Base-by-base conservation (phyloP, 2,888 invertebrate species). In the Agapostemon virescens region DNA sequence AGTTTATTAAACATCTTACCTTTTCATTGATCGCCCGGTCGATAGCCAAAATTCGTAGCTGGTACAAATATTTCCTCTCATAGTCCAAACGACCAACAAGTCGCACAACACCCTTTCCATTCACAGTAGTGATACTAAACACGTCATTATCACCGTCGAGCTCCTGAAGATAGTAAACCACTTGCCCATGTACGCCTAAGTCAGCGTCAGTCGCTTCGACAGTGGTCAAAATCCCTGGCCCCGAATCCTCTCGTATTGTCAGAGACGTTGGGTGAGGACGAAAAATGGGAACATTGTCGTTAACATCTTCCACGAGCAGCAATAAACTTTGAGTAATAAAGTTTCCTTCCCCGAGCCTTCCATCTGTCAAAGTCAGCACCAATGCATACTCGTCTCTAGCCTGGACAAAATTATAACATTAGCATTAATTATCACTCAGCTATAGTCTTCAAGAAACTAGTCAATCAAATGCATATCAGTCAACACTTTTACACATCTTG, bases 121-220 rank as follows among this genome's bases (percentile, higher is more conserved):
- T 96, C 26, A 96, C 94, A 1, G 98, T 98, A 87, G 96, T 95
- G 69, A 98, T 95, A 38, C 96, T 94, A 92, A 98, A 98, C 74
- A 95, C 94, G 69, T 95, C 95, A 77, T 95, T 95, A 85, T 97
- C 97, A 17, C 96, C 96, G 84, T 97, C 97, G 70, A 96, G 93
- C 89, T 97, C 97, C 94, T 97, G 93, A n/a, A 98, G 93, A 89
- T 97, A 95, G 92, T 98, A 98, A 30, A 98, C 95, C 36, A 98
- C 96, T 94, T 98, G 98, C 61, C 98, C 98, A 89, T 98, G 98
- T 55, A 97, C 96, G 67, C 98, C 98, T 93, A 98, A 97, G 91
- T 98, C 98, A 70, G 96, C 95, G 92, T 98, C 98, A 6, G 96
- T 96, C 17, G 98, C 98, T 93, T 98, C 97, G 38, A 98, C 95